Conservation (phyloP, 2,888 invertebrate species). For the Monoplex corrugatus region DNA sequence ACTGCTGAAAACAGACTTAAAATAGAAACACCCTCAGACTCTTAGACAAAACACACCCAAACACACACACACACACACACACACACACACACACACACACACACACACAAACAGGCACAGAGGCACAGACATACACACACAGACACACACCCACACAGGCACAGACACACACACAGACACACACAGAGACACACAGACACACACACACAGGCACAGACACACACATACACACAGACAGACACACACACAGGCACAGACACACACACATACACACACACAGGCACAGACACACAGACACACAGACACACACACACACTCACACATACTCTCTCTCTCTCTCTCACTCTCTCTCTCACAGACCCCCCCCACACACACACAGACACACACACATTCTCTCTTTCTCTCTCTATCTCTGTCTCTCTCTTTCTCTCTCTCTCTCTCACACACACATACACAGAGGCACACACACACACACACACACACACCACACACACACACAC, state of each 20-base stretch:
- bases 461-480: neutral
- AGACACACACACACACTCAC: neutral
- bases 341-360: neutral
- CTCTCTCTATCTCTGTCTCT: too few species aligned
- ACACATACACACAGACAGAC: neutral
- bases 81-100: neutral
- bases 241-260: neutral
- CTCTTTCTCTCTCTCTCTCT: too few species aligned
- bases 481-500: neutral
- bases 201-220: neutral
- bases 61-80: neutral
- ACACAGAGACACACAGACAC: neutral
- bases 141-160: constrained; percentile 6
- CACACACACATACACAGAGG: too few species aligned
- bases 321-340: neutral
- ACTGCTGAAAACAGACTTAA: too few species aligned
- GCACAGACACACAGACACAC: neutral
- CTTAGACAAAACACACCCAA: neutral
- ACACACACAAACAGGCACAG: neutral
- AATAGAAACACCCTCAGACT: too few species aligned
- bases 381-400: too few species aligned
- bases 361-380: neutral
- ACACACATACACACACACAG: too few species aligned
- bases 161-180: constrained; percentile 2
- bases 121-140: constrained; percentile 3